A percentile compares a stretch with the other conserved stretches of the same genome.
phyloP scores from a whole-genome alignment of 2,797 vertebrate species.

The Melanotaenia maccullochi region DNA sequence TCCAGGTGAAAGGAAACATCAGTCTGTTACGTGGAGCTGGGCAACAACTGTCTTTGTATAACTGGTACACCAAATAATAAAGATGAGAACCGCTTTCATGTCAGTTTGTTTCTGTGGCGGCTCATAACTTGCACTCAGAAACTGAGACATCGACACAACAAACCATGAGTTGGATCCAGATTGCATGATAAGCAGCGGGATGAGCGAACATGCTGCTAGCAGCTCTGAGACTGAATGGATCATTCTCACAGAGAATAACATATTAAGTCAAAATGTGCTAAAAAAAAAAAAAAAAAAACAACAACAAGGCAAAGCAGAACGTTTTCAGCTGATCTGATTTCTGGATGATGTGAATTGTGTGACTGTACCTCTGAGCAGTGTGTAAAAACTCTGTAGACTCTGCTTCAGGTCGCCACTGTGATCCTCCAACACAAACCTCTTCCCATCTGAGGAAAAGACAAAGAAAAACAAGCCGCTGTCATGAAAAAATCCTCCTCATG shows the following conservation, averaged over 20 bases:
- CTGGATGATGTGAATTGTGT: not conserved
- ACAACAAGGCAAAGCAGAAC: not conserved
- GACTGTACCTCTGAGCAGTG: conserved; percentile 72
- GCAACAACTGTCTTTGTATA: too few relatives aligned
- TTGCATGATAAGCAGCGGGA: too few relatives aligned
- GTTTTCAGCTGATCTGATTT: not conserved
- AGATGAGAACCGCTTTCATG: too few relatives aligned
- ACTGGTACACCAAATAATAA: too few relatives aligned
- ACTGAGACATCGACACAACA: too few relatives aligned
- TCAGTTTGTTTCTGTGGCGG: too few relatives aligned
- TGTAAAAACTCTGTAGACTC: conserved; percentile 64
- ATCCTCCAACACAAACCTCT: conserved; percentile 73
- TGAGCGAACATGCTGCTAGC: not conserved
- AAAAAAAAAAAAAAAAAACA: too few relatives aligned
- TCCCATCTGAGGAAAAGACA: conserved; percentile 71
- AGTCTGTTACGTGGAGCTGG: too few relatives aligned
- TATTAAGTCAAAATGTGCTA: not conserved
- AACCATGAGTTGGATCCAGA: too few relatives aligned
- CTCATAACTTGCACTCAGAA: too few relatives aligned
- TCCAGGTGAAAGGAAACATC: too few relatives aligned
- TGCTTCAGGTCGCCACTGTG: conserved; percentile 54
- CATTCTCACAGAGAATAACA: not conserved
- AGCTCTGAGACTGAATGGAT: not conserved
- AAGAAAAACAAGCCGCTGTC: not conserved
- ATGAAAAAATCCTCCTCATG: not conserved